These are phyloP conservation scores for Telmatherina bonti DNA, from an alignment of 2,797 vertebrate species.

Conservation along the genomic window DNA sequence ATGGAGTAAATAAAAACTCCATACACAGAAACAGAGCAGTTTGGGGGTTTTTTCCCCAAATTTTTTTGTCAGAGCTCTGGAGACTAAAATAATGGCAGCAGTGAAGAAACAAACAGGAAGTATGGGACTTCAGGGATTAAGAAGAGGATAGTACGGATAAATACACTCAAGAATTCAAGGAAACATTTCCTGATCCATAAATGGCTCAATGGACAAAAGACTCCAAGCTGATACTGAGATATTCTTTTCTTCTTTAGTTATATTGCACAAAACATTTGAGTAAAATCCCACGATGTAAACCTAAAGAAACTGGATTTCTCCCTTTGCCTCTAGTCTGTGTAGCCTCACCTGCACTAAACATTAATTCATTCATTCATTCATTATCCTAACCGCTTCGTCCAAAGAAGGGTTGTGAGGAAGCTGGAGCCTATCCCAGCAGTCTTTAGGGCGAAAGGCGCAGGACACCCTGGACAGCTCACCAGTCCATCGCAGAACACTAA, in stretches of 20 bases:
- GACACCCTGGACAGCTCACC: no score
- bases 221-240: conserved; percentile 10
- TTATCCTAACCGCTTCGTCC: no score
- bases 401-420: no score
- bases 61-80: not conserved
- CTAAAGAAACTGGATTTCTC: not conserved
- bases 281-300: not conserved
- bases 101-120: not conserved
- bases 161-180: not conserved
- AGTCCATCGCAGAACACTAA: no score
- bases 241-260: not conserved
- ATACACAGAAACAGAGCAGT: conserved; percentile 8
- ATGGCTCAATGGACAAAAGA: not conserved
- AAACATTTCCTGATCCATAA: not conserved
- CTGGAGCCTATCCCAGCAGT: no score
- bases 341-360: not conserved
- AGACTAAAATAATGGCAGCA: not conserved
- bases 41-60: conserved; percentile 1
- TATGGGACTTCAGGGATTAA: not conserved
- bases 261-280: conserved; percentile 8
- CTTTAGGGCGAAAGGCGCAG: no score
- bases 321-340: not conserved
- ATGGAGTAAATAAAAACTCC: not conserved
- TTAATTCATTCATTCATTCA: no score
- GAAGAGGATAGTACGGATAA: no score